phyloP scores from a whole-genome alignment of 2,113 vertebrate genomes.

The Antigone vipio region DNA sequence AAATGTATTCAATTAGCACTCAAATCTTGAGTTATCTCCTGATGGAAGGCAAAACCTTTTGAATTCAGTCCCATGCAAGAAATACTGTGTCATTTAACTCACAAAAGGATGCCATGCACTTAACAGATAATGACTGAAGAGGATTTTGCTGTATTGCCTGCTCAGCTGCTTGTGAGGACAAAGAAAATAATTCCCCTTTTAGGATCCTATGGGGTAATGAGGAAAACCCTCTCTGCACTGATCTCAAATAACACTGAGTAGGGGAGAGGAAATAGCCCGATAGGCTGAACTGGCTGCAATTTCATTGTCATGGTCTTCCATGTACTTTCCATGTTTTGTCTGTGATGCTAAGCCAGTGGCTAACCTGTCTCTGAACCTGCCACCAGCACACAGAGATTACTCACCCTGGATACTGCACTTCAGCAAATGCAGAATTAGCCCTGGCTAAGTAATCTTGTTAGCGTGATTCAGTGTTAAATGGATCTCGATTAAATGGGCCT shows the following conservation, averaged over 20 bases:
- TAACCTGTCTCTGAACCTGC: constrained; percentile 60
- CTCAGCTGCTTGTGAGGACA: constrained; percentile 59
- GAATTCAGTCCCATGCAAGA: constrained; percentile 64
- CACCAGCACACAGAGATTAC: constrained; percentile 43
- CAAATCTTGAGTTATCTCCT: constrained; percentile 67
- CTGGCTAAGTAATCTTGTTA: constrained; percentile 66
- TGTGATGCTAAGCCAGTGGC: constrained; percentile 46
- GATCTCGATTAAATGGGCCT: constrained; percentile 73
- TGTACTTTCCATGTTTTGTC: constrained; percentile 55
- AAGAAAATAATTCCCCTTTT: constrained; percentile 64
- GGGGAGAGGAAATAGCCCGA: background rate
- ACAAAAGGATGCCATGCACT: constrained; percentile 68
- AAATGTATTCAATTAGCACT: constrained; percentile 70
- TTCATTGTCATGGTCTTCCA: constrained; percentile 35
- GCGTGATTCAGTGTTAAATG: constrained; percentile 69
- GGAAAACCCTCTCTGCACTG: constrained; percentile 29
- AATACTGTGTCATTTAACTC: constrained; percentile 67
- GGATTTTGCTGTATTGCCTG: constrained; percentile 65
- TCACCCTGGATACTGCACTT: constrained; percentile 66
- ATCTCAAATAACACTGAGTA: background rate
- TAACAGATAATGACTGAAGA: constrained; percentile 68
- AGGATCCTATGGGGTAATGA: constrained; percentile 45
- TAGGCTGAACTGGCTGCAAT: constrained; percentile 19
- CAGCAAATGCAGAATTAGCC: constrained; percentile 58
- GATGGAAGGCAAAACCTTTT: constrained; percentile 67